A percentile compares a stretch with the other conserved stretches of the same genome.
Conservation (phyloP, 2,797 vertebrate species). For the Pelobates cultripes region DNA sequence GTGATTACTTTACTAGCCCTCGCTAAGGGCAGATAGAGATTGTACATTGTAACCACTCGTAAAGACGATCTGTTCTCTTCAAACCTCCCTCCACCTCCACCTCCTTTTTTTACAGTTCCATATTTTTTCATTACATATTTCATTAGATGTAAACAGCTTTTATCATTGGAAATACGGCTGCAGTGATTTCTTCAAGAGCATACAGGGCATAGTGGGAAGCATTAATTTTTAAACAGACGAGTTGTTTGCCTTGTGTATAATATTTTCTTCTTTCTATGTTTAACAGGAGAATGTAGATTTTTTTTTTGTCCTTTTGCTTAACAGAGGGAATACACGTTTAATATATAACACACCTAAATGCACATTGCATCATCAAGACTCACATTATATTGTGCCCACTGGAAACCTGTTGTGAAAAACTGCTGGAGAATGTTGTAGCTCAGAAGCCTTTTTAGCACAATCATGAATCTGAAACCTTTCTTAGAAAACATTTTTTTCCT, state of each 20-base stretch:
- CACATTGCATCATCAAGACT: slow-evolving; percentile 5
- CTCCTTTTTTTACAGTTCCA: neutral
- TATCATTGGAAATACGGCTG: neutral
- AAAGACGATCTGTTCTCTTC: neutral
- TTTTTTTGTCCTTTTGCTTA: slow-evolving; percentile 52
- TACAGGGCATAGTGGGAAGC: slow-evolving; percentile 38
- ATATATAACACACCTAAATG: slow-evolving; percentile 28
- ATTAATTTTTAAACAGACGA: slow-evolving; percentile 60
- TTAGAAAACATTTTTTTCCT: neutral
- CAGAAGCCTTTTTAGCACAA: slow-evolving; percentile 47
- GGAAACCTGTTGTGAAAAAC: slow-evolving; percentile 36
- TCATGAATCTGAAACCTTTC: slow-evolving; percentile 23
- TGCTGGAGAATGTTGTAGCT: slow-evolving; percentile 37
- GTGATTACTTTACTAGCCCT: neutral
- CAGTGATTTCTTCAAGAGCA: neutral
- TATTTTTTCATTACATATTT: neutral
- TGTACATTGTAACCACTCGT: neutral
- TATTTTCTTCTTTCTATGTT: slow-evolving; percentile 52
- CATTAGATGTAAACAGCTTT: neutral
- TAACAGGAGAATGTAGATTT: slow-evolving; percentile 57
- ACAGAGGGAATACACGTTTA: slow-evolving; percentile 31
- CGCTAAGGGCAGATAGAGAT: neutral
- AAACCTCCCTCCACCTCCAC: neutral
- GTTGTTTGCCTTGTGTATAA: slow-evolving; percentile 50
- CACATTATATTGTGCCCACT: slow-evolving; percentile 30